phyloP scores from a whole-genome alignment of 2,113 vertebrate genomes.

The Apodemus sylvaticus region DNA sequence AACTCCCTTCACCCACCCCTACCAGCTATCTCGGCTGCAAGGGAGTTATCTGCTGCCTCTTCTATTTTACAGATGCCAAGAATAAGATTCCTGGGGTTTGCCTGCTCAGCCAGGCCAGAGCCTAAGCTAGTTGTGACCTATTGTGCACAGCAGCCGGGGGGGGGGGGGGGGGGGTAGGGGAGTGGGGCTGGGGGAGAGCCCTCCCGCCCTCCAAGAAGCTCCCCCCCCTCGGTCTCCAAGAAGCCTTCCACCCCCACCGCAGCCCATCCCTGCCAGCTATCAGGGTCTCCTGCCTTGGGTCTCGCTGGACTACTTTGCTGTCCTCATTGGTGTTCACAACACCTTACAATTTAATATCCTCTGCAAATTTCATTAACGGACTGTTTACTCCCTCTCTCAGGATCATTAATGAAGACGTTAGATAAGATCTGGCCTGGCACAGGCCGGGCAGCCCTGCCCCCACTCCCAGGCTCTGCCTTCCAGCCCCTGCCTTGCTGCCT shows the following conservation, averaged over 20 bases:
- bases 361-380: conserved; percentile 78
- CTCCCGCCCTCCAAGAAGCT: background rate
- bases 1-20: background rate
- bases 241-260: background rate
- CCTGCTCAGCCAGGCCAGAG: background rate
- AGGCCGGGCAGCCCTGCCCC: conserved; percentile 3
- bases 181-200: background rate
- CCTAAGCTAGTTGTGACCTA: background rate
- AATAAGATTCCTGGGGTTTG: background rate
- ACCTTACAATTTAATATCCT: conserved; percentile 78
- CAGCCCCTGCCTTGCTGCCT: background rate
- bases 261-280: background rate
- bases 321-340: conserved; percentile 75
- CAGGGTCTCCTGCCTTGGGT: conserved; percentile 19
- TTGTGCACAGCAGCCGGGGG: background rate
- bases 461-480: background rate
- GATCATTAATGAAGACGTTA: conserved; percentile 79
- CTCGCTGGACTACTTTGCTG: conserved; percentile 53
- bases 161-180: too few relatives aligned
- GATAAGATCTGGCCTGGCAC: conserved; percentile 58
- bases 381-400: conserved; percentile 79
- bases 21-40: background rate
- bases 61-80: background rate
- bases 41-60: background rate
- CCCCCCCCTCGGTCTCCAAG: background rate